Conservation (phyloP, 1,140 invertebrate species). For the Drosophila guanche region DNA sequence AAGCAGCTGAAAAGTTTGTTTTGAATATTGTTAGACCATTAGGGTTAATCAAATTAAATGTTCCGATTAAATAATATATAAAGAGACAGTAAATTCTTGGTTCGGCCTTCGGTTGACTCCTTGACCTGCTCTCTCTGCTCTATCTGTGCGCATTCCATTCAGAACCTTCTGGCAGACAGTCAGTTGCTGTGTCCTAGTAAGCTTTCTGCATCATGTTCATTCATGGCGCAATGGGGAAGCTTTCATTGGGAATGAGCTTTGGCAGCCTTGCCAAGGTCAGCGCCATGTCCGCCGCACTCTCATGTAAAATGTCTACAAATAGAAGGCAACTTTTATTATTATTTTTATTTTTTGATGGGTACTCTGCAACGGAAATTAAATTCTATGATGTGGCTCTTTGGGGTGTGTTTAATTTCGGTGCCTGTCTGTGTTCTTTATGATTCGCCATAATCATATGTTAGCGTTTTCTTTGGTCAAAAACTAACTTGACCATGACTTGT, state of each 20-base stretch:
- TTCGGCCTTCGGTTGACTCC: slow-evolving; percentile 23
- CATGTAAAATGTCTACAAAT: slow-evolving; percentile 36
- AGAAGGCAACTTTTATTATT: slow-evolving; percentile 11
- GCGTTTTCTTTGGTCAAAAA: slow-evolving; percentile 14
- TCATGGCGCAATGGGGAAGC: slow-evolving; percentile 21
- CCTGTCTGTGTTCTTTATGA: slow-evolving; percentile 4
- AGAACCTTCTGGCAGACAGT: neutral
- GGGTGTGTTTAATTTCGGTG: slow-evolving; percentile 15
- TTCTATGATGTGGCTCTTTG: slow-evolving; percentile 4
- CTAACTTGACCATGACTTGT: slow-evolving; percentile 35
- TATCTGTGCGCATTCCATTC: neutral
- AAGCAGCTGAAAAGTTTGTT: slow-evolving; percentile 11
- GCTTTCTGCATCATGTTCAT: slow-evolving; percentile 33
- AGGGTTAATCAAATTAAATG: slow-evolving; percentile 16
- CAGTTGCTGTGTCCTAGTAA: neutral
- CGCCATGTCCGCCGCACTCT: slow-evolving; percentile 11
- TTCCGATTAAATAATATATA: slow-evolving; percentile 9
- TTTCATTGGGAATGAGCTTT: slow-evolving; percentile 41
- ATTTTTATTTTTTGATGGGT: slow-evolving; percentile 2
- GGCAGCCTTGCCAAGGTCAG: slow-evolving; percentile 60
- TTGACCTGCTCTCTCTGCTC: slow-evolving; percentile 37
- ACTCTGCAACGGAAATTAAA: slow-evolving; percentile 33
- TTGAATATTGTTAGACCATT: slow-evolving; percentile 18
- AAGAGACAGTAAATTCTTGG: neutral
- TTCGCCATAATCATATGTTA: slow-evolving; percentile 12